Conservation (phyloP, 2,113 vertebrate genomes). For the Perccottus glenii region DNA sequence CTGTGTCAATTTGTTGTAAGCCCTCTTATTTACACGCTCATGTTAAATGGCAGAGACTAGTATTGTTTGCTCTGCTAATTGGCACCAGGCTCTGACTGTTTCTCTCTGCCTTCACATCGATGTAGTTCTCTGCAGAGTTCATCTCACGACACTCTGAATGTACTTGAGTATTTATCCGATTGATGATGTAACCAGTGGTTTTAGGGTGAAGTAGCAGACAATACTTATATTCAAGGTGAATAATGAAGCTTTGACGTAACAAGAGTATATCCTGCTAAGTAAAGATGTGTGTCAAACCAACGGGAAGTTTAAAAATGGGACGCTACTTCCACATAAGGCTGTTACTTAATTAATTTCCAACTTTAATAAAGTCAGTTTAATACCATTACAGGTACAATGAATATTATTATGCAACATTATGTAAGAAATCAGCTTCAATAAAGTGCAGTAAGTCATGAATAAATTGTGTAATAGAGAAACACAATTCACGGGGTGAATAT, state of each 20-base stretch:
- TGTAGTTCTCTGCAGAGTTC: constrained; percentile 10
- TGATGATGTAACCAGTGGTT: constrained; percentile 1
- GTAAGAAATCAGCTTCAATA: background rate
- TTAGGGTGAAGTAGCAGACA: constrained; percentile 2
- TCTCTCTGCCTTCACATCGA: constrained; percentile 17
- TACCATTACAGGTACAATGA: background rate
- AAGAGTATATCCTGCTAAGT: background rate
- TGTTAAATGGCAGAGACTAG: constrained; percentile 15
- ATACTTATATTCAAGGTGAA: background rate
- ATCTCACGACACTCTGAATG: background rate
- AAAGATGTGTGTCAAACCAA: background rate
- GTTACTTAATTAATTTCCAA: background rate
- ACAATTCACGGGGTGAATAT: background rate
- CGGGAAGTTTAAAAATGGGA: background rate
- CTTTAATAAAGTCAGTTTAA: background rate
- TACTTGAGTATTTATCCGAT: constrained; percentile 8
- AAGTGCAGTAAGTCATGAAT: background rate
- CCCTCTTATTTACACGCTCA: constrained; percentile 20
- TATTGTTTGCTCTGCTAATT: constrained; percentile 25
- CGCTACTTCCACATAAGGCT: background rate
- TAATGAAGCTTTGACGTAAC: constrained; percentile 10
- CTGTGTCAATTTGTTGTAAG: constrained; percentile 2
- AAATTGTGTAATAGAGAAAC: background rate
- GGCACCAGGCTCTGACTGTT: constrained; percentile 27
- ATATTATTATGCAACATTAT: background rate